A percentile compares a stretch with the other conserved stretches of the same genome.
Evolutionary conservation across 2,113 vertebrate species (phyloP).

Genomic region (Globicephala melas): DNA sequence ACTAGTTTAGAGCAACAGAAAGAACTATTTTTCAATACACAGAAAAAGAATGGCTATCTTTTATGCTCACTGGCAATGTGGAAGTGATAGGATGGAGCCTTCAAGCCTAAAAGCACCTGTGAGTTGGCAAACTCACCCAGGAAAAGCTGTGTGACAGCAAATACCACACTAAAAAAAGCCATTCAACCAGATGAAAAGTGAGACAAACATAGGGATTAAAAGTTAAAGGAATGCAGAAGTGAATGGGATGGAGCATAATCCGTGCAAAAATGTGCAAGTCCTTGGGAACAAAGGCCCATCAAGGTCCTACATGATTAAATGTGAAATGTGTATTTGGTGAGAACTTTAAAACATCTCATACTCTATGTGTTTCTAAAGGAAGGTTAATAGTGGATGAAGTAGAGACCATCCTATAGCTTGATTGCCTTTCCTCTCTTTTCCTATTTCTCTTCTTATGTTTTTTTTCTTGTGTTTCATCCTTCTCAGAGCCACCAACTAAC

Average conservation of each 20-base stretch:
- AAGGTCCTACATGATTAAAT: constrained; percentile 51
- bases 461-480: constrained; percentile 15
- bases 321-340: constrained; percentile 62
- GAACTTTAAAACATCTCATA: background rate
- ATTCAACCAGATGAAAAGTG: constrained; percentile 77
- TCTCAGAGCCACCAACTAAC: constrained; percentile 24
- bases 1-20: background rate
- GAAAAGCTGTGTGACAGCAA: constrained; percentile 75
- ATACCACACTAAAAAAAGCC: constrained; percentile 70
- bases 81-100: background rate
- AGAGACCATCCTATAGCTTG: constrained; percentile 9
- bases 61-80: background rate
- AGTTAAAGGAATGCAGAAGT: constrained; percentile 70
- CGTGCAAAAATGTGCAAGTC: constrained; percentile 61
- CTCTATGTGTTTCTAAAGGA: constrained; percentile 61
- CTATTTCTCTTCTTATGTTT: background rate
- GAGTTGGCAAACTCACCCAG: constrained; percentile 71
- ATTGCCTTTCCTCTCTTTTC: constrained; percentile 56
- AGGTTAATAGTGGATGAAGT: constrained; percentile 59
- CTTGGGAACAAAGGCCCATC: constrained; percentile 47
- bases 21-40: background rate
- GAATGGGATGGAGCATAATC: constrained; percentile 56
- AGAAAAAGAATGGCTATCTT: constrained; percentile 29
- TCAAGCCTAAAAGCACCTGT: constrained; percentile 46
- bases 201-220: constrained; percentile 70